Base-by-base conservation (phyloP, 2,888 invertebrate genomes). In the Pollenia amentaria region DNA sequence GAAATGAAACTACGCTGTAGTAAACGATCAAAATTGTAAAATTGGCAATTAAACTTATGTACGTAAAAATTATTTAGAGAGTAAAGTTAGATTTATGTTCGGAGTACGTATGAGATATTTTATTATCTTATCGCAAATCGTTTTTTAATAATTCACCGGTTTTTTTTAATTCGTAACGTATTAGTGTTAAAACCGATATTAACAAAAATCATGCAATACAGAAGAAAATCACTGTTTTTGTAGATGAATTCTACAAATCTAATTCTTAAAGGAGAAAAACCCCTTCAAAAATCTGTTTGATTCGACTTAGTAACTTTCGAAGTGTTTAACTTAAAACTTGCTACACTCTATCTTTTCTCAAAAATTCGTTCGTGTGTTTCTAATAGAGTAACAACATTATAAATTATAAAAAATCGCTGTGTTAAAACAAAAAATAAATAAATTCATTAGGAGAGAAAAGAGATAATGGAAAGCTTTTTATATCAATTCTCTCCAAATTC, bases 71-170 rank as follows among this genome's bases (percentile, higher is more conserved):
- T 21, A 11, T 4, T 55, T 21, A 11, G 18, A 53, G 51, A 53
- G 18, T 11, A 16, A 18, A 53, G 53, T 18, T 21, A 55, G 1
- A 6, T 18, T 55, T 55, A 9, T 51, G 16, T 51, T 16, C 16
- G 16, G 51, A 51, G 55, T 55, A 55, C 55, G 55, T 55, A 12
- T 55, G 21, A 29, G 29, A 42, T 40, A 46, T 60, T 55, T 79
- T 79, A 62, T 77, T 85, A 88, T 88, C 88, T 88, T 88, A 88
- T 88, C 88, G 57, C 76, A 73, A 88, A 79, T 85, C 64, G 60
- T 81, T 77, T 84, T 29, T 29, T 77, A 70, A 64, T 64, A 64
- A 46, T 57, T 42, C 53, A 64, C 10, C 65, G 18, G 29, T 64
- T 72, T 38, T 72, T 48, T 62, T 53, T n/a, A n/a, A n/a, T n/a